phyloP scores from a whole-genome alignment of 2,113 vertebrate genomes.

The Acrocephalus arundinaceus region DNA sequence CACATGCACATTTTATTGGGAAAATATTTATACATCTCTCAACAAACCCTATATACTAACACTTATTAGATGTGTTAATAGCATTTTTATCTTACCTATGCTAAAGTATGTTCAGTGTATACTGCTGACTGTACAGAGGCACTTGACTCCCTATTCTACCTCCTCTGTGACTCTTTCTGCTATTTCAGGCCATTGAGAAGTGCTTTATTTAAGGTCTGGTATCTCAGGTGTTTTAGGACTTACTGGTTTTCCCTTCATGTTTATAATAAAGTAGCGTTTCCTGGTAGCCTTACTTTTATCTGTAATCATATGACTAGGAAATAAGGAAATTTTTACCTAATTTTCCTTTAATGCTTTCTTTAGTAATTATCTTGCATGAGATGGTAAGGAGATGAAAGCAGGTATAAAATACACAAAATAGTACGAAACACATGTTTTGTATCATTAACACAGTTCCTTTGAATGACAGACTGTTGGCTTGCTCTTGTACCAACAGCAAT shows the following conservation, averaged over 20 bases:
- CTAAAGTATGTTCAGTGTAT: background rate
- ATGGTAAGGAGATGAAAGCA: background rate
- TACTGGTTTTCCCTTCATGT: background rate
- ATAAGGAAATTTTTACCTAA: background rate
- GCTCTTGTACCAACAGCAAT: background rate
- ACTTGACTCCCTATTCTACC: background rate
- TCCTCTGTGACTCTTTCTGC: background rate
- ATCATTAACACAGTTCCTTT: background rate
- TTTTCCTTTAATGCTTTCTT: background rate
- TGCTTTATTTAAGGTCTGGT: background rate
- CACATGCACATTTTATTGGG: background rate
- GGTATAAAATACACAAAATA: background rate
- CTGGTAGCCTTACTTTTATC: background rate
- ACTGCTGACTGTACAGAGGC: background rate
- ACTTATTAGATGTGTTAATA: background rate
- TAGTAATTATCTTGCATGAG: background rate
- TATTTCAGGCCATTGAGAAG: background rate
- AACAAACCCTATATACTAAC: background rate
- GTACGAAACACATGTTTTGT: background rate
- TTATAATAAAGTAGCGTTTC: background rate
- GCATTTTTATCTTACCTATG: background rate
- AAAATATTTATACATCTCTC: background rate
- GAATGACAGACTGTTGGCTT: background rate
- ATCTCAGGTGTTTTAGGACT: background rate
- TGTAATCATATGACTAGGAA: background rate